Evolutionary conservation across 2,113 vertebrate genomes (phyloP).

Genomic region (Otolemur garnettii): DNA sequence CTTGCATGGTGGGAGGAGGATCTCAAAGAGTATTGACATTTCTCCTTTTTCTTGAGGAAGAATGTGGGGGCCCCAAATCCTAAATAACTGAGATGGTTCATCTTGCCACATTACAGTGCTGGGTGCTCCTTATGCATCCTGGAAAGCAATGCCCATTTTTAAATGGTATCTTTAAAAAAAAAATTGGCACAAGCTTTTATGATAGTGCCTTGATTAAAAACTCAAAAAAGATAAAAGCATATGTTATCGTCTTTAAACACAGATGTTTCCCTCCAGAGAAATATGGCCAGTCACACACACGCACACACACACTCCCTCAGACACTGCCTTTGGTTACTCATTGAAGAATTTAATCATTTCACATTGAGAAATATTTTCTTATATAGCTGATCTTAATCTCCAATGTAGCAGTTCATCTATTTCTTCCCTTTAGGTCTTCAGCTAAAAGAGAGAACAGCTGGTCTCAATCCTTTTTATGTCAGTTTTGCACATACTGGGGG

Average conservation of each 20-base stretch:
- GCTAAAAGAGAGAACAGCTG: slow-evolving; percentile 48
- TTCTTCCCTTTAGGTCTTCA: slow-evolving; percentile 48
- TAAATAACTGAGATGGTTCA: not conserved
- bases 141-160: not conserved
- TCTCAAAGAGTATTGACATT: not conserved
- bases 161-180: slow-evolving; percentile 29
- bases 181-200: slow-evolving; percentile 21
- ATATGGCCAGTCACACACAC: not conserved
- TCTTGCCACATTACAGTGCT: not conserved
- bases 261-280: slow-evolving; percentile 35
- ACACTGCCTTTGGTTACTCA: not conserved
- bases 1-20: not conserved
- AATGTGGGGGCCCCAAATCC: not conserved
- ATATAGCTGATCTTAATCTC: slow-evolving; percentile 61
- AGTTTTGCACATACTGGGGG: slow-evolving; percentile 26
- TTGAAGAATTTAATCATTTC: slow-evolving; percentile 38
- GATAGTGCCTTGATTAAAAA: slow-evolving; percentile 56
- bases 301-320: not conserved
- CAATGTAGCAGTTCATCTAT: slow-evolving; percentile 26
- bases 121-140: not conserved
- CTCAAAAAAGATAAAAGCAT: slow-evolving; percentile 62
- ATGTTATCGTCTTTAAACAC: slow-evolving; percentile 59
- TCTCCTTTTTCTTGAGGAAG: not conserved
- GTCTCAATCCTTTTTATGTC: slow-evolving; percentile 33
- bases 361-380: slow-evolving; percentile 30